Evolutionary conservation across 1,140 invertebrate species (phyloP).

Genomic region (Nebria ingens): DNA sequence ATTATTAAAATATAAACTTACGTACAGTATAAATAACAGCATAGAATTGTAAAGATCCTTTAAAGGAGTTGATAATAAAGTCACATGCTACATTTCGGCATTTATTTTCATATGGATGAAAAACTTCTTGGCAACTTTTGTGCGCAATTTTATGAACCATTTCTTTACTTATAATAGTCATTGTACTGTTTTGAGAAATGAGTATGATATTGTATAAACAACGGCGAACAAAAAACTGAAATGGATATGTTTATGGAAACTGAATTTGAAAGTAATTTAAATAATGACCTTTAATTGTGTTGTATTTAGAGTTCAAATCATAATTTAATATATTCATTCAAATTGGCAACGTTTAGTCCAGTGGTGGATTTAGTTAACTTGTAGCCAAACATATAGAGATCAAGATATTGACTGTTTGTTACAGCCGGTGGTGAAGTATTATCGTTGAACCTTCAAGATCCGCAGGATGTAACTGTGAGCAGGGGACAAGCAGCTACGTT

Average conservation of each 20-base stretch:
- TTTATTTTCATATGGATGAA: neutral
- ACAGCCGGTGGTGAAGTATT: conserved; percentile 1
- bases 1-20: neutral
- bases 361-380: too few species aligned
- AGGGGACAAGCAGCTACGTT: conserved; percentile 23
- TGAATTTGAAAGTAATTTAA: too few species aligned
- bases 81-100: neutral
- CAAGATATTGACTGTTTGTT: too few species aligned
- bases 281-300: too few species aligned
- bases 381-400: too few species aligned
- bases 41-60: neutral
- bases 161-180: neutral
- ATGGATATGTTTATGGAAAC: too few species aligned
- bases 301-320: too few species aligned
- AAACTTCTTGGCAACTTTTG: neutral
- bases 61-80: neutral
- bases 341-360: too few species aligned
- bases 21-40: neutral
- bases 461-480: conserved; percentile 23
- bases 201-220: too few species aligned
- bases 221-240: too few species aligned
- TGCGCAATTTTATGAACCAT: neutral
- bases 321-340: too few species aligned
- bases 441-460: conserved; percentile 22
- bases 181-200: too few species aligned